Conservation (phyloP, 1,140 invertebrate genomes). For the Drosophila ironensis region DNA sequence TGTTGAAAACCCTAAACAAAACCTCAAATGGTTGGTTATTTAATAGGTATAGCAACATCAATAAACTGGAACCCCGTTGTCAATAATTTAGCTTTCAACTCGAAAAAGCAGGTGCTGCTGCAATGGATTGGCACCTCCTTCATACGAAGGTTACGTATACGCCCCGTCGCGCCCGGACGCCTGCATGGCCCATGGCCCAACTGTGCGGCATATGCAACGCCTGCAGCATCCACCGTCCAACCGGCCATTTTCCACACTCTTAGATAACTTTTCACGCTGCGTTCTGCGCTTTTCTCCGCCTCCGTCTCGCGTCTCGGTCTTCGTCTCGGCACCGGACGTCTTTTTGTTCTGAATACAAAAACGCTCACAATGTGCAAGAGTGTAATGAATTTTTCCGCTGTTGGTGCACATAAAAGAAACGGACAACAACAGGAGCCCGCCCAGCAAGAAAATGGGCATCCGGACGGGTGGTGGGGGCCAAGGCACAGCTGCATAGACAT, state of each 20-base stretch:
- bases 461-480: constrained; percentile 2
- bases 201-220: constrained; percentile 20
- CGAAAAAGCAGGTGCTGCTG: too few relatives aligned
- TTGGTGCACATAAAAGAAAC: constrained; percentile 70
- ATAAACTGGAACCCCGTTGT: too few relatives aligned
- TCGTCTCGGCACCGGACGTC: constrained; percentile 3
- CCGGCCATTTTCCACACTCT: constrained; percentile 41
- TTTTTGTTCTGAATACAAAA: constrained; percentile 69
- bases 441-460: constrained; percentile 8
- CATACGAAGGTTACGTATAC: constrained; percentile 20
- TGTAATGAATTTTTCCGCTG: constrained; percentile 78
- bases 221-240: neutral
- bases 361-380: constrained; percentile 63
- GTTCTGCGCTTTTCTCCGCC: constrained; percentile 4
- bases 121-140: too few relatives aligned
- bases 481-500: constrained; percentile 56
- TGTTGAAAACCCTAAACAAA: too few relatives aligned
- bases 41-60: too few relatives aligned
- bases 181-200: constrained; percentile 4
- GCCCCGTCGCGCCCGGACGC: constrained; percentile 18
- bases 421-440: constrained; percentile 46
- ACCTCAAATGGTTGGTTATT: too few relatives aligned
- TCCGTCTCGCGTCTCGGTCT: too few relatives aligned
- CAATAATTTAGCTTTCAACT: too few relatives aligned
- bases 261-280: constrained; percentile 53